Base-by-base conservation (phyloP, 30 jellyfish, hydroid and myxozoan species). In the Hydractinia echinata region DNA sequence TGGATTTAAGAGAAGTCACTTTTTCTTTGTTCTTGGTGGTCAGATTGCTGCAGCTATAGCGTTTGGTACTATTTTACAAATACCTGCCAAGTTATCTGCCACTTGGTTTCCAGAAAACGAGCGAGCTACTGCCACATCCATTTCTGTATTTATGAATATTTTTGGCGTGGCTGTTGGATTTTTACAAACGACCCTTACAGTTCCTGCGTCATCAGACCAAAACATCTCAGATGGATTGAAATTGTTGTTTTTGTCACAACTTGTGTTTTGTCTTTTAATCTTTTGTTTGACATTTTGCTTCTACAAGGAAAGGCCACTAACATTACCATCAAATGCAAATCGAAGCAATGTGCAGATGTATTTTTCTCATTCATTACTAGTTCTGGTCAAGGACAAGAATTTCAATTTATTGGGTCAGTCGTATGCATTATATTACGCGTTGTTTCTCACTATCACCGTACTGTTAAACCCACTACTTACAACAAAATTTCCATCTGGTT, bases 81-180 rank as follows among this genome's bases (percentile, higher is more conserved):
- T 87, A 19, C 98, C 98, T 5, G 92, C 91, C 6, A 81, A 79
- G 79, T 79, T 92, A 4, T 94, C 98, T 1, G 86, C 95, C 6
- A 88, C 83, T 71, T 92, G 98, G 98, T 92, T 92, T 84, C 94
- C 95, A 6, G 95, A 80, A 53, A 76, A 87, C 51, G 98, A 92
- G 76, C 88, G 98, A 60, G 94, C 94, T 9, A 83, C 88, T 4
- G 88, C 96, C 19, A 92, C 98, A 10, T 82, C 98, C 10, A 77
- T 92, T 44, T 93, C 94, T 64, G 95, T 92, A 10, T 58, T 92
- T 69, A 84, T 84, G 95, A 92, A 86, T 54, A 19, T 84, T 5
- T 51, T 92, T 84, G 98, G 98, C 52, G 96, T 86, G 56, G 89
- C 95, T 7, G 51, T 87, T 21, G 98, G 98, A 7, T 92, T 91